phyloP scores from a whole-genome alignment of 2,113 vertebrate species.

The Odocoileus hemionus region DNA sequence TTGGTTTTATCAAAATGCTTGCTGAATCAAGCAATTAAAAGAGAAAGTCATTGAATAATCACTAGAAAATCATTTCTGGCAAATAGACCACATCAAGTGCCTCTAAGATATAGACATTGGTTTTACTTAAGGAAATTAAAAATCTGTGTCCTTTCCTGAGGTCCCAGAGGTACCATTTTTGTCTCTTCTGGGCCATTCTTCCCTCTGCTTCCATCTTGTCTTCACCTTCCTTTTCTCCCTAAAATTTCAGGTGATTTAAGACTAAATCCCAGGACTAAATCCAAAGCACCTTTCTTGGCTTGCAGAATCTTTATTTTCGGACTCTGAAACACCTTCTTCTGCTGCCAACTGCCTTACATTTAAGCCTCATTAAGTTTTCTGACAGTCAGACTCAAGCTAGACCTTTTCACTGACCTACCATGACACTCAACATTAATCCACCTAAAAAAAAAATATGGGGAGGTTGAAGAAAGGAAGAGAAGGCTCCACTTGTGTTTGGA shows the following conservation, averaged over 20 bases:
- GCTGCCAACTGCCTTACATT: not conserved
- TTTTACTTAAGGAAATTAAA: not conserved
- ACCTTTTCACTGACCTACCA: not conserved
- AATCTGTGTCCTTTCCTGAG: not conserved
- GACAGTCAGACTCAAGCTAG: not conserved
- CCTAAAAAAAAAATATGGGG: not conserved
- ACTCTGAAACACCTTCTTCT: not conserved
- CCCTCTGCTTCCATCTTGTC: not conserved
- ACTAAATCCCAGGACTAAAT: not conserved
- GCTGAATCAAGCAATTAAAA: not conserved
- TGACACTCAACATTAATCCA: not conserved
- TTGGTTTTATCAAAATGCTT: slow-evolving; percentile 7
- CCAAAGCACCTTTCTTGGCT: not conserved
- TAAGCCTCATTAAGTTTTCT: not conserved
- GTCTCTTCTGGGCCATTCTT: not conserved
- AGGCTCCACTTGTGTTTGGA: not conserved
- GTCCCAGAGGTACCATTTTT: not conserved
- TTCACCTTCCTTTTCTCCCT: not conserved
- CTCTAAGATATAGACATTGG: not conserved
- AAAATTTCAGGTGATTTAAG: not conserved
- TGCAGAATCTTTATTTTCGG: not conserved
- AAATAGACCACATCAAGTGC: not conserved
- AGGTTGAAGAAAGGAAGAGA: not conserved
- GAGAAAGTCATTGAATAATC: not conserved
- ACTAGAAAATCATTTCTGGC: not conserved